Evolutionary conservation across 2,797 vertebrate species (phyloP).

Genomic region (Prunella strophiata): DNA sequence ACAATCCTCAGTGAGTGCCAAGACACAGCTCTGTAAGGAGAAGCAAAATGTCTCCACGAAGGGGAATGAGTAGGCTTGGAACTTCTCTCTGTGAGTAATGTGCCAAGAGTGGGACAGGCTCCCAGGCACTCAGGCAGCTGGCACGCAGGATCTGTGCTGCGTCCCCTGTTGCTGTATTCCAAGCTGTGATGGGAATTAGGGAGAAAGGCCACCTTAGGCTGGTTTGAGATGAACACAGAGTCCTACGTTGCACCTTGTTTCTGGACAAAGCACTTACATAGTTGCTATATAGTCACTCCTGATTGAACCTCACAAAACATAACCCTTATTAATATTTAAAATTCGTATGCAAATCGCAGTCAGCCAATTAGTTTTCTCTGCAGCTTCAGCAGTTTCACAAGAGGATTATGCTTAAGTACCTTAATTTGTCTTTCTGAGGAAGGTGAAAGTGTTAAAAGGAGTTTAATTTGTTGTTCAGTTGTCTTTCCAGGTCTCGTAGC

Average conservation of each 20-base stretch:
- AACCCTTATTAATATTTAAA: constrained; percentile 40
- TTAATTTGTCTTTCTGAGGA: constrained; percentile 6
- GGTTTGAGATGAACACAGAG: not conserved
- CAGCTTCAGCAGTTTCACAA: constrained; percentile 19
- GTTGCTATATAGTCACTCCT: not conserved
- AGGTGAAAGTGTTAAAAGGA: constrained; percentile 32
- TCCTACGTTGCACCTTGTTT: not conserved
- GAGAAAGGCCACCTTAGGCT: not conserved
- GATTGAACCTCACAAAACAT: not conserved
- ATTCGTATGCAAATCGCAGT: not conserved
- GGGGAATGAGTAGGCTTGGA: not conserved
- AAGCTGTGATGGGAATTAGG: not conserved
- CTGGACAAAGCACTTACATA: not conserved
- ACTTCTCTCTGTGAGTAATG: not conserved
- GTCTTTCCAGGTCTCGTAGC: not conserved
- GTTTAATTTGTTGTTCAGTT: not conserved
- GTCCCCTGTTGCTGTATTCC: not conserved
- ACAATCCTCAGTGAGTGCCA: not conserved
- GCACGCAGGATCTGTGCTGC: not conserved
- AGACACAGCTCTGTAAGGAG: not conserved
- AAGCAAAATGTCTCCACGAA: not conserved
- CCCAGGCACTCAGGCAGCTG: not conserved
- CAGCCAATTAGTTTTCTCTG: constrained; percentile 11
- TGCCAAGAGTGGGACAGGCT: not conserved
- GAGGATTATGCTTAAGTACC: constrained; percentile 6